Evolutionary conservation across 2,797 vertebrate species (phyloP).

Genomic region (Coendou prehensilis): DNA sequence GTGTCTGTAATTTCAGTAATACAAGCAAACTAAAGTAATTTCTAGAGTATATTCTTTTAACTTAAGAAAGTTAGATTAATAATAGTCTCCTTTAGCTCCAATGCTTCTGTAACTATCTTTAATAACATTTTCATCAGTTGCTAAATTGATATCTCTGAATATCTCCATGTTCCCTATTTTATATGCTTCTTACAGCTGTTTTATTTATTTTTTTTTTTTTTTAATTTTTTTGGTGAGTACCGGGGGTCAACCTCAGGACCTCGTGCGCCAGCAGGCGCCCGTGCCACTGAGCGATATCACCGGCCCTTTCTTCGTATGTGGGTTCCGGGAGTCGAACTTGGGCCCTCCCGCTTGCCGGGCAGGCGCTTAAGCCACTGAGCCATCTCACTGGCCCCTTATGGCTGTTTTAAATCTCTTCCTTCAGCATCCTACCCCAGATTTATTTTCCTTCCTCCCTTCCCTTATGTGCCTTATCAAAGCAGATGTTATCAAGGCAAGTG

Average conservation of each 20-base stretch:
- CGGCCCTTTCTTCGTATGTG: too few relatives aligned
- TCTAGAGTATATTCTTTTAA: conserved; percentile 42
- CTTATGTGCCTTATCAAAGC: conserved; percentile 63
- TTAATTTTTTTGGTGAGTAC: too few relatives aligned
- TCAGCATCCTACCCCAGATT: background rate
- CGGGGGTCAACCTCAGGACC: too few relatives aligned
- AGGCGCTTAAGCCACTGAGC: too few relatives aligned
- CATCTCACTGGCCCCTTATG: background rate
- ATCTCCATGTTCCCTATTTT: conserved; percentile 1
- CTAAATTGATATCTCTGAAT: conserved; percentile 1
- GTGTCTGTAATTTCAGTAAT: conserved; percentile 25
- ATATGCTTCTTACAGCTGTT: background rate
- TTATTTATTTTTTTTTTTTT: background rate
- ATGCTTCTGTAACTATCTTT: background rate
- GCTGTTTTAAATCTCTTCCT: conserved; percentile 36
- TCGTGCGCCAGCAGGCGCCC: too few relatives aligned
- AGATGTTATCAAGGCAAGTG: conserved; percentile 64
- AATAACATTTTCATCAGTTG: conserved; percentile 34
- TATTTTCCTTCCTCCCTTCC: conserved; percentile 61
- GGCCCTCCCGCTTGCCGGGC: too few relatives aligned
- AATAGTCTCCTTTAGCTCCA: background rate
- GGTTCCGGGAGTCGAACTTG: too few relatives aligned
- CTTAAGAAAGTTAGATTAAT: conserved; percentile 34
- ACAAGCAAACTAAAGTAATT: conserved; percentile 41
- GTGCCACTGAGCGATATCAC: too few relatives aligned